phyloP scores from a whole-genome alignment of 2,888 invertebrate genomes.

The Halictus quadricinctus region DNA sequence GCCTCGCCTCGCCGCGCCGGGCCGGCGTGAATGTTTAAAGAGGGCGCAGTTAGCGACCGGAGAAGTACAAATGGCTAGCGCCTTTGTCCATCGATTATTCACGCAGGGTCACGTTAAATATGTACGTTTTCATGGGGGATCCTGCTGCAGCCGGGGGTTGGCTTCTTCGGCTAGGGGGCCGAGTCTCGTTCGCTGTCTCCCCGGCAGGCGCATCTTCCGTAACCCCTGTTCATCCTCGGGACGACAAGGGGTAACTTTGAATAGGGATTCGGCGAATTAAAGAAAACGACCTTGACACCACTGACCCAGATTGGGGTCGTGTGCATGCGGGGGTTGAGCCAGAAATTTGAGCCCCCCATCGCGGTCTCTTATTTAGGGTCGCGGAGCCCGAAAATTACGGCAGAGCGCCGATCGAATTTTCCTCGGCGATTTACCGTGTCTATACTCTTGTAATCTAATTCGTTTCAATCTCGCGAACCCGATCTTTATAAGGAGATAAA shows the following conservation, averaged over 20 bases:
- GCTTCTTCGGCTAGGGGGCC: constrained; percentile 56
- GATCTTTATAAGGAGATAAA: neutral
- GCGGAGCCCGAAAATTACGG: neutral
- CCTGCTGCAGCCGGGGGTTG: constrained; percentile 46
- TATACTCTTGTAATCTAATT: constrained; percentile 15
- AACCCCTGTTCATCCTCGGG: neutral
- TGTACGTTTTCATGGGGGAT: constrained; percentile 69
- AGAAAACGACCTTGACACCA: constrained; percentile 71
- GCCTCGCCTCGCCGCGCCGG: constrained; percentile 1
- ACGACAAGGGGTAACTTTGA: constrained; percentile 50
- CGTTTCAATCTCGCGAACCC: neutral
- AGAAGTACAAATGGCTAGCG: constrained; percentile 80
- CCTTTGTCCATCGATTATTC: constrained; percentile 78
- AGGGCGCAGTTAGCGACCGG: constrained; percentile 78
- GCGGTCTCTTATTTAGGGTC: neutral
- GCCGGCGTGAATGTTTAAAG: constrained; percentile 76
- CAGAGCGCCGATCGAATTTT: neutral
- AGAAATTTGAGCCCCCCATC: neutral
- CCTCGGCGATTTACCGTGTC: neutral
- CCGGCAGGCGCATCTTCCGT: constrained; percentile 39
- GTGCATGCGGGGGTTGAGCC: constrained; percentile 14
- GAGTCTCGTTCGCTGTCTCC: constrained; percentile 52
- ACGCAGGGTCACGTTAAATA: constrained; percentile 79
- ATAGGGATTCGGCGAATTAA: constrained; percentile 85
- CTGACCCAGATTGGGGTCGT: constrained; percentile 78